A percentile compares a stretch with the other conserved stretches of the same genome.
Evolutionary conservation across 2,113 vertebrate species (phyloP).

Genomic region (Isurus oxyrinchus): DNA sequence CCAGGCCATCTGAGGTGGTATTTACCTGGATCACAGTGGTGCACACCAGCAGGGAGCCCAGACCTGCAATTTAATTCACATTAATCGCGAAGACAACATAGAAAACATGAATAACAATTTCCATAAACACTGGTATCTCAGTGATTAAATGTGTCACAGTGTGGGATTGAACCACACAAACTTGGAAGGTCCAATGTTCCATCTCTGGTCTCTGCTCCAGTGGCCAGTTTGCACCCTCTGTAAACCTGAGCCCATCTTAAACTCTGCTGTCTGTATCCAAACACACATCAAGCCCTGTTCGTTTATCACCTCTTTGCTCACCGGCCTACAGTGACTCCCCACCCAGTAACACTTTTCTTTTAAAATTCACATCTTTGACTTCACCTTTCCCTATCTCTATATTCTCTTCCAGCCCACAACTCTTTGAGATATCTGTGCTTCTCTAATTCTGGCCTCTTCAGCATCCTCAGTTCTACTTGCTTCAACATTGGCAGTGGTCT

Average conservation of each 20-base stretch:
- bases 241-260: not conserved
- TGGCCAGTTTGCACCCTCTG: not conserved
- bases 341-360: not conserved
- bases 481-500: not conserved
- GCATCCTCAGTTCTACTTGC: not conserved
- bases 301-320: not conserved
- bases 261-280: not conserved
- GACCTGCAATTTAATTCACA: not conserved
- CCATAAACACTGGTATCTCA: not conserved
- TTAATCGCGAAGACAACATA: not conserved
- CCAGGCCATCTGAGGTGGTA: conserved; percentile 15
- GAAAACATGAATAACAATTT: not conserved
- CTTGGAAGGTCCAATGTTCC: not conserved
- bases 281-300: not conserved
- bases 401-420: not conserved
- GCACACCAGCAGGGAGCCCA: not conserved
- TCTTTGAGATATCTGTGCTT: not conserved
- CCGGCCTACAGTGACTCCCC: not conserved
- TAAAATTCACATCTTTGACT: not conserved
- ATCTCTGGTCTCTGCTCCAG: not conserved
- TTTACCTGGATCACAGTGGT: conserved; percentile 26
- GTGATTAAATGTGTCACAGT: not conserved
- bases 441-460: not conserved
- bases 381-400: not conserved
- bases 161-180: not conserved